These are phyloP conservation scores for Pandemis heparana DNA, from an alignment of 2,888 invertebrate genomes.

Conservation along the genomic window DNA sequence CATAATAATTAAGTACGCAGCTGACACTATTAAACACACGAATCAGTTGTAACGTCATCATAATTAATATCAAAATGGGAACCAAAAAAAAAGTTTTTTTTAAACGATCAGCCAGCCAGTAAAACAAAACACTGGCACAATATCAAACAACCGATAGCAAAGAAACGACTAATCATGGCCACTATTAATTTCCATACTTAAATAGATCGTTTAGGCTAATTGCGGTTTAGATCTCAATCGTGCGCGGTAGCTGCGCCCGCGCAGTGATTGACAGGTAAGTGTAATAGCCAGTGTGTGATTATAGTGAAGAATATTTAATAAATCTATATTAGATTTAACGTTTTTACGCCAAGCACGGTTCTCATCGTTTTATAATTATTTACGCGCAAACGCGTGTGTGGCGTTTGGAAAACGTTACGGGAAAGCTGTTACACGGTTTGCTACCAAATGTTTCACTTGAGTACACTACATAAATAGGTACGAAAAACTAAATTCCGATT, in stretches of 20 bases:
- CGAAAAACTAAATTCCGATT: too few species aligned
- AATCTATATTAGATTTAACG: too few species aligned
- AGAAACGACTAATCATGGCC: constrained; percentile 10
- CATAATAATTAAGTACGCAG: too few species aligned
- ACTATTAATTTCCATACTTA: constrained; percentile 33
- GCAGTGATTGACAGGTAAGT: constrained; percentile 37
- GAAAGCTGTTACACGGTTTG: background rate
- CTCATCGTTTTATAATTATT: too few species aligned
- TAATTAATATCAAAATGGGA: too few species aligned
- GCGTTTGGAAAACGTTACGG: too few species aligned
- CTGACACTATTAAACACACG: too few species aligned
- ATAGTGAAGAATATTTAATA: constrained; percentile 1
- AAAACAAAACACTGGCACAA: background rate
- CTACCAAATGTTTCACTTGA: background rate
- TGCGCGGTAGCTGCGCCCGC: constrained; percentile 28
- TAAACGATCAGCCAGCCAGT: background rate
- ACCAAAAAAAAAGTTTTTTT: too few species aligned
- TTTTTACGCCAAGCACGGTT: too few species aligned
- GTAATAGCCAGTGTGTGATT: background rate
- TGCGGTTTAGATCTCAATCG: constrained; percentile 42
- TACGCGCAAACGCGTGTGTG: too few species aligned
- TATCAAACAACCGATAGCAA: constrained; percentile 5
- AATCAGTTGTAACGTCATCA: too few species aligned
- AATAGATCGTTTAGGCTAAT: constrained; percentile 27
- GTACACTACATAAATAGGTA: too few species aligned